Evolutionary conservation across 2,888 invertebrate genomes (phyloP).

Genomic region (Scaptomyza polygonia): DNA sequence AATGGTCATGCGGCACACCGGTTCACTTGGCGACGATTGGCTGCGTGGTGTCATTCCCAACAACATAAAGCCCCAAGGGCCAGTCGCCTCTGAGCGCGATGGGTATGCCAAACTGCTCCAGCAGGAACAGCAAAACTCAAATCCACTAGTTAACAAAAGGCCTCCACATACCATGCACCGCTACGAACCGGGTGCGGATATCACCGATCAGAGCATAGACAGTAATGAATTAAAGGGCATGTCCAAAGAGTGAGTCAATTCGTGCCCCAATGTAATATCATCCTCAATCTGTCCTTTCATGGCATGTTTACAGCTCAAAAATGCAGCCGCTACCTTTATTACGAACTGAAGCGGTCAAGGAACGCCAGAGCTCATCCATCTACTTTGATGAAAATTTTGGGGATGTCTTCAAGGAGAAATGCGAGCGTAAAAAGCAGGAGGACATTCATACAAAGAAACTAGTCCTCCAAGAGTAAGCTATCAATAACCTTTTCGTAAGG

Average conservation of each 20-base stretch:
- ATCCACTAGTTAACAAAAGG: no score
- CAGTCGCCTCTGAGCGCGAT: constrained; percentile 3
- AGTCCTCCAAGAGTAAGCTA: constrained; percentile 39
- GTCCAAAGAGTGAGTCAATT: constrained; percentile 16
- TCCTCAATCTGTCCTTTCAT: neutral
- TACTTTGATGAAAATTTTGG: constrained; percentile 41
- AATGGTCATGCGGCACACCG: constrained; percentile 18
- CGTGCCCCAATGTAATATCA: neutral
- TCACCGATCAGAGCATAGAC: neutral
- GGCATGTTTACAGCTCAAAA: neutral
- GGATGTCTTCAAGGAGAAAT: constrained; percentile 18
- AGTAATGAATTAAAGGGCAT: neutral
- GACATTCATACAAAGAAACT: constrained; percentile 5
- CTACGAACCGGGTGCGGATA: constrained; percentile 5
- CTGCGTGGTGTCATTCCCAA: constrained; percentile 10
- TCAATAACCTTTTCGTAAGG: no score
- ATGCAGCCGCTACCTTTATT: neutral
- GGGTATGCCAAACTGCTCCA: constrained; percentile 48
- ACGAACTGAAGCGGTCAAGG: constrained; percentile 37
- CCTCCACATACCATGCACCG: no score
- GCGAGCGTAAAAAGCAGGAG: constrained; percentile 10
- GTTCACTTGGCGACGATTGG: constrained; percentile 22
- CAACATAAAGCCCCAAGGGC: neutral
- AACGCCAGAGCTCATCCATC: constrained; percentile 21
- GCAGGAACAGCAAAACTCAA: no score